phyloP scores from a whole-genome alignment of 35 echinoderm and acorn worm species.

The Lytechinus variegatus region DNA sequence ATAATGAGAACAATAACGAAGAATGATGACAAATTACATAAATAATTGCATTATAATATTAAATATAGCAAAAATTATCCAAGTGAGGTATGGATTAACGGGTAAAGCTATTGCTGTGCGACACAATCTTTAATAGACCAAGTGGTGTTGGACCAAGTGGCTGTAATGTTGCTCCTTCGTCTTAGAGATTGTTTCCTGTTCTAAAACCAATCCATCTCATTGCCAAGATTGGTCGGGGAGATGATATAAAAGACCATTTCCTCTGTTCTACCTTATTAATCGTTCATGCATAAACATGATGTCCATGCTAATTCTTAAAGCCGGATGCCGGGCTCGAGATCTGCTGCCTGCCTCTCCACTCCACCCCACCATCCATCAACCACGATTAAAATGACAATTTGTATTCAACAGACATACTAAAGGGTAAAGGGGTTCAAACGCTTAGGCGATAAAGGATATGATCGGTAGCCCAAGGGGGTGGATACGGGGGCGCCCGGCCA shows the following conservation, averaged over 20 bases:
- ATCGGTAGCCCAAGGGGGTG: background rate
- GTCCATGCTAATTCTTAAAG: slow-evolving; percentile 22
- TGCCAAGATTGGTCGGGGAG: background rate
- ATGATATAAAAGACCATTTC: background rate
- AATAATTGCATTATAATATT: too few species aligned
- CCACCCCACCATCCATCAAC: background rate
- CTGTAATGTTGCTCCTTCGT: background rate
- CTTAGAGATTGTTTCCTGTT: background rate
- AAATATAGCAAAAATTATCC: too few species aligned
- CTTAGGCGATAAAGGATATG: background rate
- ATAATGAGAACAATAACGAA: too few species aligned
- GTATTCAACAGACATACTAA: slow-evolving; percentile 24
- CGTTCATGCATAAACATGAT: slow-evolving; percentile 6
- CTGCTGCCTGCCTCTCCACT: background rate
- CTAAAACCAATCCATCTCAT: background rate
- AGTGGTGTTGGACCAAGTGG: too few species aligned
- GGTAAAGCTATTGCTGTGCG: too few species aligned
- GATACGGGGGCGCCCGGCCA: background rate
- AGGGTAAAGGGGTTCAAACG: background rate
- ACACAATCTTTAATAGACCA: too few species aligned
- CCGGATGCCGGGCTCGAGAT: background rate
- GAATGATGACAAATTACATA: too few species aligned
- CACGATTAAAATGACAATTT: slow-evolving; percentile 45
- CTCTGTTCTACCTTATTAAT: background rate
- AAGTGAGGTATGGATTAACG: too few species aligned